Percentiles rank a stretch among this genome's conserved stretches.
phyloP scores from a whole-genome alignment of 2,888 invertebrate genomes.

The Drosophila melanosoma region DNA sequence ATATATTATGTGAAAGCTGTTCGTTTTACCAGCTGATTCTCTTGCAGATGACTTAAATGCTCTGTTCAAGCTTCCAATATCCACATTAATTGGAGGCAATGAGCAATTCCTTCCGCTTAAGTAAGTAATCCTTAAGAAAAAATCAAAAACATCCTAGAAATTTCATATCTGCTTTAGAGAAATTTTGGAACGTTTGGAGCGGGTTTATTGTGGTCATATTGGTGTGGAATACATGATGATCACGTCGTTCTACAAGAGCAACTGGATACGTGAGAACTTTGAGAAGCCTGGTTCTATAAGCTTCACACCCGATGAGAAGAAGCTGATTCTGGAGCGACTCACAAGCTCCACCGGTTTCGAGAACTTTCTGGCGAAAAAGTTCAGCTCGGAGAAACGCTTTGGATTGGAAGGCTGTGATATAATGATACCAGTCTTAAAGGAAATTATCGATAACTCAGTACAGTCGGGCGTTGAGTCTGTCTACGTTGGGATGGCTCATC shows the following conservation, averaged over 20 bases:
- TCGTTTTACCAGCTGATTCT: not conserved
- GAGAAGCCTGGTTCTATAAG: slow-evolving; percentile 95
- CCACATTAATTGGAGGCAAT: slow-evolving; percentile 98
- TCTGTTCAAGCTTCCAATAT: slow-evolving; percentile 96
- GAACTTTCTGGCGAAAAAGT: slow-evolving; percentile 98
- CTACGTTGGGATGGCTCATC: slow-evolving; percentile 95
- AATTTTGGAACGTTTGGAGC: slow-evolving; percentile 94
- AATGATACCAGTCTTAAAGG: slow-evolving; percentile 98
- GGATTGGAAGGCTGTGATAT: slow-evolving; percentile 99
- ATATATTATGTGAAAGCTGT: not conserved
- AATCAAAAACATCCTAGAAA: not conserved
- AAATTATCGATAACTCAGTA: slow-evolving; percentile 97
- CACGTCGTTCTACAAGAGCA: slow-evolving; percentile 97
- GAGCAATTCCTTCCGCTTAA: slow-evolving; percentile 92
- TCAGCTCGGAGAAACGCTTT: slow-evolving; percentile 99
- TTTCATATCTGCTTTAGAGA: slow-evolving; percentile 87
- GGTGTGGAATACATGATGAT: slow-evolving; percentile 99
- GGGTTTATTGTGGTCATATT: slow-evolving; percentile 97
- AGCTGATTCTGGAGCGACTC: slow-evolving; percentile 95
- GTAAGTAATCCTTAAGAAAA: slow-evolving; percentile 33
- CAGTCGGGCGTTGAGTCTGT: slow-evolving; percentile 96
- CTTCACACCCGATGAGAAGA: slow-evolving; percentile 93
- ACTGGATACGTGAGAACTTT: slow-evolving; percentile 98
- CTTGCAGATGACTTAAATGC: slow-evolving; percentile 93
- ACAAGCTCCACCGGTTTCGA: slow-evolving; percentile 98